phyloP scores from a whole-genome alignment of 2,888 invertebrate species.

The Nephrotoma flavescens region DNA sequence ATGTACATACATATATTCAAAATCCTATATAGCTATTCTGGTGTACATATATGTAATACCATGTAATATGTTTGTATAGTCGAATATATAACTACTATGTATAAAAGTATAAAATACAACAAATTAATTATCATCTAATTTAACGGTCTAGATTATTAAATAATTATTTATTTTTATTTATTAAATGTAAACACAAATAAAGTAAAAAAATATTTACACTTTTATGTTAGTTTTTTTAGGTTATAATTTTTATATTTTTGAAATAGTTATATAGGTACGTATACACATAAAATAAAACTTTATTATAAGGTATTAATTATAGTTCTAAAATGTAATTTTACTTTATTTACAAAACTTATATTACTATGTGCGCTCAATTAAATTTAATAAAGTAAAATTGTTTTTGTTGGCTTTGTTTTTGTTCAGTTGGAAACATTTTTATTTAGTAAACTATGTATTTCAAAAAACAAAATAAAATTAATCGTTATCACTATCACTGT shows the following conservation, averaged over 20 bases:
- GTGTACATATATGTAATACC: too few species aligned
- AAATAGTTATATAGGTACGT: background rate
- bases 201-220: background rate
- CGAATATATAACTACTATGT: background rate
- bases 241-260: background rate
- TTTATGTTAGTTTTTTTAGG: background rate
- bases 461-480: background rate
- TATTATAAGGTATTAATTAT: background rate
- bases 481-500: background rate
- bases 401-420: background rate
- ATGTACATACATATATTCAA: too few species aligned
- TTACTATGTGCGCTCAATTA: background rate
- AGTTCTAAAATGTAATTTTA: background rate
- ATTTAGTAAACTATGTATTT: background rate
- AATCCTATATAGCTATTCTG: too few species aligned
- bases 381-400: background rate
- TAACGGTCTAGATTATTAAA: background rate
- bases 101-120: background rate
- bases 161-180: background rate
- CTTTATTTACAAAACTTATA: background rate
- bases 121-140: background rate
- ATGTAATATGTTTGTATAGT: too few species aligned
- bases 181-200: background rate
- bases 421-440: background rate
- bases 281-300: background rate